Evolutionary conservation across 2,113 vertebrate genomes (phyloP), one percentile per base, ranked within the genome.

Genomic region (Cyanoramphus novaezelandiae): DNA sequence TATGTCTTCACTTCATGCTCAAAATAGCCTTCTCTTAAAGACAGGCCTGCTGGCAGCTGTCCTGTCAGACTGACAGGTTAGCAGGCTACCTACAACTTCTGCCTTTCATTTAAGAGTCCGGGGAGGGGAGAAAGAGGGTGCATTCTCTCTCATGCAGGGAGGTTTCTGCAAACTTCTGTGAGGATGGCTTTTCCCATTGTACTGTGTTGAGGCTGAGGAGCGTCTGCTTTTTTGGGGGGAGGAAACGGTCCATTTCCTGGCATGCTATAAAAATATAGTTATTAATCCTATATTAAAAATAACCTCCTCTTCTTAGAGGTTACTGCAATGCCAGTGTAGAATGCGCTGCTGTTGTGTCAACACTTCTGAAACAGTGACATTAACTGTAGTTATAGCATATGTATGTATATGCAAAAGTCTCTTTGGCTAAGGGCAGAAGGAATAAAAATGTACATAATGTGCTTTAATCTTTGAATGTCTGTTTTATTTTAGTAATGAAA

Each of bases 401-500:
- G 17, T 52, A 75, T 17, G 16, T 78, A 4, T 86, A 52, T 65
- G 75, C 71, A 67, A 20, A 92, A 84, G 11, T 70, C 41, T 86
- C 63, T 90, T 76, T 83, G 57, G 60, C 39, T 78, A 57, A 75
- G 57, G 52, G 43, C 33, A 75, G 70, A 74, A 88, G 10, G 64
- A 86, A 65, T 63, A 90, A 83, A 93, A 94, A 71, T 78, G 5
- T 62, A 76, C 88, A 68, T 83, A 17, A 74, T 83, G 19, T 83
- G 25, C 83, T 70, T 86, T 93, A 92, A 83, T 88, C 52, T 84
- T 70, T 47, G 60, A 55, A 44, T 75, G 81, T 82, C 75, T 88
- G 25, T 88, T 90, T 95, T 90, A 88, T 75, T 95, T 94, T 72
- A 35, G 44, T 93, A 91, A 64, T 79, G 41, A 84, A 94, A 85